Conservation (phyloP, 2,888 invertebrate genomes). For the Branchellion lobata region DNA sequence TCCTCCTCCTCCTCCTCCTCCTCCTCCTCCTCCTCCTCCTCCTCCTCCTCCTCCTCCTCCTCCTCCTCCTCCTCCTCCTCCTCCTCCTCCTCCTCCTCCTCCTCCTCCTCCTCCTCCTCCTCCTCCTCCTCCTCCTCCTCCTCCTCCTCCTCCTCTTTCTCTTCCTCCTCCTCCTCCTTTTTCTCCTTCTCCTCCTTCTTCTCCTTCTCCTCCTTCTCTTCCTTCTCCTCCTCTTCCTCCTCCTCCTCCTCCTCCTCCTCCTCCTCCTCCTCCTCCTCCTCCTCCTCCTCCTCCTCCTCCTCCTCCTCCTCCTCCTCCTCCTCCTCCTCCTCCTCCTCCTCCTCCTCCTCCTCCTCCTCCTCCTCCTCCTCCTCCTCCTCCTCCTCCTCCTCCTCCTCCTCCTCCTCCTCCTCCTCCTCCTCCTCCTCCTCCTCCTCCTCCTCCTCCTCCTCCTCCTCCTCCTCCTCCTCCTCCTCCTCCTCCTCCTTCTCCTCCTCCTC, state of each 20-base stretch:
- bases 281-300: background rate
- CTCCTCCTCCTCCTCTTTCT: background rate
- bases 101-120: background rate
- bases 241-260: background rate
- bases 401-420: background rate
- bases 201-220: conserved; percentile 20
- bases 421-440: background rate
- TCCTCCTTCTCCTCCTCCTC: background rate
- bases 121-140: background rate
- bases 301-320: conserved; percentile 2
- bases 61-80: background rate
- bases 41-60: background rate
- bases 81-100: background rate
- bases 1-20: too few species aligned
- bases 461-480: background rate
- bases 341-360: background rate
- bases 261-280: background rate
- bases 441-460: background rate
- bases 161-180: conserved; percentile 7
- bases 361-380: background rate
- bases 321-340: background rate
- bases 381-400: background rate
- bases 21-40: background rate
- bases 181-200: conserved; percentile 24
- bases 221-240: conserved; percentile 21